Conservation (phyloP, 1,140 invertebrate genomes). For the Drosophila sucinea region DNA sequence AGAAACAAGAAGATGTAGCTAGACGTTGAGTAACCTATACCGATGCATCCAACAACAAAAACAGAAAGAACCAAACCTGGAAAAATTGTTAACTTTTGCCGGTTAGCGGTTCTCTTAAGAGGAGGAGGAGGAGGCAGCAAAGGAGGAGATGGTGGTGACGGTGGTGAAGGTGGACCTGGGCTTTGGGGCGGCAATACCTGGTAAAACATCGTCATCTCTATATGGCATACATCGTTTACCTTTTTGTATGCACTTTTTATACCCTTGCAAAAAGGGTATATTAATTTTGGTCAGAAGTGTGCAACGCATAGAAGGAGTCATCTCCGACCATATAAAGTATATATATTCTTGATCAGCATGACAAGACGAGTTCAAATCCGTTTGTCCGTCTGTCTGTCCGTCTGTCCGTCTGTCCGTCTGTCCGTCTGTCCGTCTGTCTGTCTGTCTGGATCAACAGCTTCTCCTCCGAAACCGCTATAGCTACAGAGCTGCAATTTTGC, state of each 20-base stretch:
- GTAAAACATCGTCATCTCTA: slow-evolving; percentile 5
- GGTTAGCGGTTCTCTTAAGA: slow-evolving; percentile 5
- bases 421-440: too few relatives aligned
- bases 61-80: slow-evolving; percentile 16
- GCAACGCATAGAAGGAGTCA: too few relatives aligned
- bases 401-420: too few relatives aligned
- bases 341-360: too few relatives aligned
- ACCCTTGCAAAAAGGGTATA: too few relatives aligned
- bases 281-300: too few relatives aligned
- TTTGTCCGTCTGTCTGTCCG: too few relatives aligned
- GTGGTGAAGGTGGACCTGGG: neutral
- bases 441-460: too few relatives aligned
- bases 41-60: neutral
- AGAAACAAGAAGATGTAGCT: neutral
- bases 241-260: slow-evolving; percentile 23
- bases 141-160: neutral
- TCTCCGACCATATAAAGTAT: too few relatives aligned
- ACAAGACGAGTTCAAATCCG: too few relatives aligned
- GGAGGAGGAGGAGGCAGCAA: neutral
- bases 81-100: slow-evolving; percentile 11
- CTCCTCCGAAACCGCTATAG: too few relatives aligned
- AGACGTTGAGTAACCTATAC: neutral
- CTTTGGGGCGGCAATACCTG: slow-evolving; percentile 2
- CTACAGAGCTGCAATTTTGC: too few relatives aligned
- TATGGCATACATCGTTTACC: slow-evolving; percentile 14